These are phyloP conservation scores for Melospiza georgiana DNA, from an alignment of 2,113 vertebrate genomes.

Conservation along the genomic window DNA sequence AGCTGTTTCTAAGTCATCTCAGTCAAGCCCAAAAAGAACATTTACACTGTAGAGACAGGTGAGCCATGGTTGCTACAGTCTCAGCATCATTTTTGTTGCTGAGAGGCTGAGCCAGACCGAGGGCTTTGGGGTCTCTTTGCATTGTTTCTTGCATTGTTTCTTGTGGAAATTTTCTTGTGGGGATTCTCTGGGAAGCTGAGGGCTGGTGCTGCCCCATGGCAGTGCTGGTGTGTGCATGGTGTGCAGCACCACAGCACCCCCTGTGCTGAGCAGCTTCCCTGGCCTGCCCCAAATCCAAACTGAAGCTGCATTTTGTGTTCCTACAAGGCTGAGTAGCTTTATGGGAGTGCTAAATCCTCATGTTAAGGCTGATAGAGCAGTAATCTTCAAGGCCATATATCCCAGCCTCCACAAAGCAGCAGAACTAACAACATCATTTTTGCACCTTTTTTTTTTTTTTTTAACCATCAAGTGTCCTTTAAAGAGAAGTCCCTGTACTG, in stretches of 20 bases:
- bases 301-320: neutral
- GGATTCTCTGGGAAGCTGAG: rapidly evolving
- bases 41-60: rapidly evolving
- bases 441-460: neutral
- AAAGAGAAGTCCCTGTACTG: neutral
- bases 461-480: neutral
- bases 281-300: neutral
- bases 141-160: neutral
- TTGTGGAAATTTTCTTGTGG: neutral
- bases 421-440: neutral
- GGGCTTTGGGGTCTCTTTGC: neutral
- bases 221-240: rapidly evolving
- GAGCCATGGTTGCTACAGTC: rapidly evolving
- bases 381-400: neutral
- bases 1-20: neutral
- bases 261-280: rapidly evolving
- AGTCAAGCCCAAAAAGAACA: neutral
- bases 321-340: neutral
- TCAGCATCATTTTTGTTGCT: neutral
- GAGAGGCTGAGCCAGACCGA: neutral
- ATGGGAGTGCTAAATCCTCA: neutral
- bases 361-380: neutral
- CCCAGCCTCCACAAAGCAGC: neutral
- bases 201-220: rapidly evolving
- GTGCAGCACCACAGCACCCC: rapidly evolving